Conservation (phyloP, 2,797 vertebrate species). For the Pangasius djambal region DNA sequence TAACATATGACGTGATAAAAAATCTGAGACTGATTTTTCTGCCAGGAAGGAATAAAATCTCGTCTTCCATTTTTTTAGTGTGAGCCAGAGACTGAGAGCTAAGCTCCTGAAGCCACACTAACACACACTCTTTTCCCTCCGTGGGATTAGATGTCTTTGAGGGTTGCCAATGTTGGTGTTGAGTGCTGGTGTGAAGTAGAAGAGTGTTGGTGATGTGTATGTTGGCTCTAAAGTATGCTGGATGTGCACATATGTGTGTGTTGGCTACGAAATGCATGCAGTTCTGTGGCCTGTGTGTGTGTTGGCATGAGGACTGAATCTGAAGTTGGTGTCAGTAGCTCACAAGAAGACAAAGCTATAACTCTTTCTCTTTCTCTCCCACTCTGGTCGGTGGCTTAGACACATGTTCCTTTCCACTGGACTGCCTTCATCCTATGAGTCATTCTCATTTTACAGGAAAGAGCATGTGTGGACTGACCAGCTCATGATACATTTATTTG, state of each 20-base stretch:
- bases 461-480: conserved; percentile 35
- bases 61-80: conserved; percentile 3
- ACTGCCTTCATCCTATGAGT: conserved; percentile 60
- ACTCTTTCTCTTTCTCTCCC: conserved; percentile 50
- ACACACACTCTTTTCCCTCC: conserved; percentile 44
- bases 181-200: conserved; percentile 74
- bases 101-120: conserved; percentile 31
- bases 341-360: conserved; percentile 54
- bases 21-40: conserved; percentile 16
- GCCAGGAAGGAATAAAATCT: conserved; percentile 1
- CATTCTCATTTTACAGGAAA: conserved; percentile 60
- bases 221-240: conserved; percentile 61
- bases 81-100: not conserved
- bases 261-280: conserved; percentile 49
- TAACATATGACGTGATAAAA: conserved; percentile 22
- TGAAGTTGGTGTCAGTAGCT: conserved; percentile 58
- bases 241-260: conserved; percentile 63
- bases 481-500: conserved; percentile 27
- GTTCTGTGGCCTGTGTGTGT: conserved; percentile 35
- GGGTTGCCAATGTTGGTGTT: conserved; percentile 59
- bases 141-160: conserved; percentile 59
- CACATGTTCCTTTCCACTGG: conserved; percentile 59
- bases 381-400: conserved; percentile 44
- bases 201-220: conserved; percentile 67
- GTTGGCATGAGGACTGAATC: conserved; percentile 45